phyloP scores from a whole-genome alignment of 2,113 vertebrate species.

The Mesoclemmys tuberculata region DNA sequence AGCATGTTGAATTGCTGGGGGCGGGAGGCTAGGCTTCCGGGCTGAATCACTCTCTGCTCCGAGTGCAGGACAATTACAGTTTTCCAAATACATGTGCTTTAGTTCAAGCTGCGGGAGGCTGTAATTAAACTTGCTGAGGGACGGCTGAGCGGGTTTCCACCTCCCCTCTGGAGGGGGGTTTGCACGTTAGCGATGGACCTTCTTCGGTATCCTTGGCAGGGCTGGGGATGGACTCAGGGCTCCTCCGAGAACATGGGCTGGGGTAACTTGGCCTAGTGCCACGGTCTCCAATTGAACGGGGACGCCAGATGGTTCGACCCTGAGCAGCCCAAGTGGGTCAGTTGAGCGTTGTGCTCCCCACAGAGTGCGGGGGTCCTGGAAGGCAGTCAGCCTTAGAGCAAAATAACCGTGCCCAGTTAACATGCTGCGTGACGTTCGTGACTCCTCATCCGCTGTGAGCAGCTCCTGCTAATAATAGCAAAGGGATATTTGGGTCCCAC shows the following conservation, averaged over 20 bases:
- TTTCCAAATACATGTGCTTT: neutral
- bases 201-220: neutral
- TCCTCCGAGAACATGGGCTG: neutral
- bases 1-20: neutral
- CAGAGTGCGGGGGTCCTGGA: no score
- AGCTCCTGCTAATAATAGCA: neutral
- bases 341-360: no score
- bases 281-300: no score
- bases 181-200: neutral
- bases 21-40: neutral
- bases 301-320: neutral
- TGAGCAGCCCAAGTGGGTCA: neutral
- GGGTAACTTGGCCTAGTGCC: no score
- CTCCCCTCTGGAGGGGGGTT: neutral
- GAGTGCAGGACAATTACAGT: conserved; percentile 12
- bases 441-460: neutral
- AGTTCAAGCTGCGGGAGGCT: neutral
- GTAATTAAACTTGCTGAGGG: neutral
- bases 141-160: neutral
- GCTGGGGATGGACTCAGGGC: neutral
- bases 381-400: neutral
- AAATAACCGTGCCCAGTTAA: neutral
- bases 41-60: neutral
- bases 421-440: neutral
- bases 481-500: neutral